Conservation (phyloP, 2,797 vertebrate genomes). For the Amblyraja radiata region DNA sequence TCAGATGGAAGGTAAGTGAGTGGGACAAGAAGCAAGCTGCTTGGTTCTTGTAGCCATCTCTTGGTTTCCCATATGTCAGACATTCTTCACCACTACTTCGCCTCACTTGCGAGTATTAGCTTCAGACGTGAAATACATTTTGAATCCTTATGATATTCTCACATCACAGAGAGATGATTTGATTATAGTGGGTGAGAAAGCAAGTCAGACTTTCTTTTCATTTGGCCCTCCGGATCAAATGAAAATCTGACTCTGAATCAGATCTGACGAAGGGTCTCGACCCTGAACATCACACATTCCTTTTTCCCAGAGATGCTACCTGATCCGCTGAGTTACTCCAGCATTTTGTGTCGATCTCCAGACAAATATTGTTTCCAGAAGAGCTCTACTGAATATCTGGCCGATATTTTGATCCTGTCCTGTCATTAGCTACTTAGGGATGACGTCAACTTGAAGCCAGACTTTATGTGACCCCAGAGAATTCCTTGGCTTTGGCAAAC, state of each 20-base stretch:
- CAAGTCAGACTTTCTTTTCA: neutral
- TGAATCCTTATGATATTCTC: neutral
- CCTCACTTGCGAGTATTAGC: neutral
- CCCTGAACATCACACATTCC: too few species aligned
- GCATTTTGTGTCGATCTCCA: too few species aligned
- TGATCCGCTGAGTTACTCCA: too few species aligned
- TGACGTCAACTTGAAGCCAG: neutral
- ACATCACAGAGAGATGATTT: neutral
- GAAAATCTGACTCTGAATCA: too few species aligned
- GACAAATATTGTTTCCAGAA: neutral
- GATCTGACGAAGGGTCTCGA: too few species aligned
- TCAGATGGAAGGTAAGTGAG: neutral
- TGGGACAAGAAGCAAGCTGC: neutral
- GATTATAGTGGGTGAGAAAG: neutral
- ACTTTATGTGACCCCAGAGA: neutral
- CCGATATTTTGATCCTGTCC: neutral
- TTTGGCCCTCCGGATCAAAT: too few species aligned
- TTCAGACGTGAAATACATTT: neutral
- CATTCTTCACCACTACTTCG: neutral
- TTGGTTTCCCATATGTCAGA: neutral
- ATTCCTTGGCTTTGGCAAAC: neutral
- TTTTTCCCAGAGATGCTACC: too few species aligned
- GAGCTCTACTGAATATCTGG: neutral
- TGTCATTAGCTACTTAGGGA: neutral
- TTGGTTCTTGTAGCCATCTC: neutral